Evolutionary conservation across 2,888 invertebrate genomes (phyloP), one percentile per base, ranked within the genome.

Genomic region (Aspidiotus rigidus): DNA sequence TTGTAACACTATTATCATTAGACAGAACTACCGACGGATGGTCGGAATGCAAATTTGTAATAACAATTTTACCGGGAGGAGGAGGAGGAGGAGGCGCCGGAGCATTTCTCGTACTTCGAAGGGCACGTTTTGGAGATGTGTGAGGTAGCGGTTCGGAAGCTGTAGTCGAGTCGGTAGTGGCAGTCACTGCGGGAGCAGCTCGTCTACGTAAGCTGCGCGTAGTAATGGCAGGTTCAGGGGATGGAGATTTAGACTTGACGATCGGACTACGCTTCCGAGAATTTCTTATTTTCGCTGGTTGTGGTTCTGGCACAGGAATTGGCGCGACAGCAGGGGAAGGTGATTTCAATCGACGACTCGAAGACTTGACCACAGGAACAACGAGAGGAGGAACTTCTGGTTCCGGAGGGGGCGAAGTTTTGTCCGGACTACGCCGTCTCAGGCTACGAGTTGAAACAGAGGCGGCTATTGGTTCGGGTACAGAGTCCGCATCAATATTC

Each of bases 161-260:
- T 9, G 53, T 1, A 15, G 16, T 7, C 49, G 63, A 9, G 1
- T 28, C 28, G 28, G 28, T 28, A 28, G 28, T 28, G 28, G 28
- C 28, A 28, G 28, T 28, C 11, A 8, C 7, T 13, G 15, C 53
- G 11, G 63, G 49, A 10, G 15, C 9, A 7, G 53, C 7, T 11
- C 11, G 59, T 16, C 72, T 62, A 39, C 72, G 59, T n/a, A 72
- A 63, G 55, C 71, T 72, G 44, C 72, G 66, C 10, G 72, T 71
- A 49, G 72, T 72, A 57, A 71, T 71, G 1, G 71, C 64, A 10
- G 72, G 71, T 40, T 70, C 64, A 8, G 59, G 28, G 13, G 59
- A 11, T 9, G 69, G 54, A 16, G 39, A 42, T 11, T 28, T 44
- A 9, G 69, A 62, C 6, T 62, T 62, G 11, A 15, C 41, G 44